Percentiles rank a stretch among this genome's conserved stretches.
These are phyloP conservation scores for Protobothrops flavoviridis DNA, from an alignment of 2,113 vertebrate species.

Conservation along the genomic window DNA sequence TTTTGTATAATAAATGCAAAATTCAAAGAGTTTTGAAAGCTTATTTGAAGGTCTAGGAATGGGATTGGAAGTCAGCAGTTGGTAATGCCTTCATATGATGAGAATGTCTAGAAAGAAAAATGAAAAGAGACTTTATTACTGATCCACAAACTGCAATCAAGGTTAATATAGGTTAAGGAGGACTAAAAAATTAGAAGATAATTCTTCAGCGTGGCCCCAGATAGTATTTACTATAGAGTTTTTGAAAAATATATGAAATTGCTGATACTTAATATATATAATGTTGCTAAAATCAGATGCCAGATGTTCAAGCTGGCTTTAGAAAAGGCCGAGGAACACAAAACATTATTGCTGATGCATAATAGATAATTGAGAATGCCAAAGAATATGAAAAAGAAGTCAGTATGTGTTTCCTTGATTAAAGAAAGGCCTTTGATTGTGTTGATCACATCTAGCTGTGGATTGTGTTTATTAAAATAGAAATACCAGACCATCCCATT, in stretches of 20 bases:
- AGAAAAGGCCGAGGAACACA: neutral
- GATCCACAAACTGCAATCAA: neutral
- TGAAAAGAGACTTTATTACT: neutral
- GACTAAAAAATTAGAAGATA: conserved; percentile 10
- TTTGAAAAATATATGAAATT: conserved; percentile 11
- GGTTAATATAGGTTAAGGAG: neutral
- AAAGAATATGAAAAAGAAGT: neutral
- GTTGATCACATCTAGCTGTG: neutral
- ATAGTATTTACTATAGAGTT: conserved; percentile 9
- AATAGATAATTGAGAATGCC: neutral
- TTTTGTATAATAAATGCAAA: neutral
- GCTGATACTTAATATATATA: conserved; percentile 21
- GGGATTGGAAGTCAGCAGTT: neutral
- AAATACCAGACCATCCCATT: neutral
- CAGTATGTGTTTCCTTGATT: neutral
- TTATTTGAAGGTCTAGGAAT: neutral
- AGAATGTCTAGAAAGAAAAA: neutral
- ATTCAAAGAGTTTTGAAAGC: neutral
- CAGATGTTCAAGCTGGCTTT: neutral
- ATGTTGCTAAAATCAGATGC: conserved; percentile 2
- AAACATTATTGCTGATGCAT: neutral
- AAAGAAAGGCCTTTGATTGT: neutral
- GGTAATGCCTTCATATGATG: neutral
- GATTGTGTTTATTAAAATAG: neutral
- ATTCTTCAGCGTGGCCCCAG: neutral